Conservation (phyloP, 2,113 vertebrate species). For the Vanacampus margaritifer region DNA sequence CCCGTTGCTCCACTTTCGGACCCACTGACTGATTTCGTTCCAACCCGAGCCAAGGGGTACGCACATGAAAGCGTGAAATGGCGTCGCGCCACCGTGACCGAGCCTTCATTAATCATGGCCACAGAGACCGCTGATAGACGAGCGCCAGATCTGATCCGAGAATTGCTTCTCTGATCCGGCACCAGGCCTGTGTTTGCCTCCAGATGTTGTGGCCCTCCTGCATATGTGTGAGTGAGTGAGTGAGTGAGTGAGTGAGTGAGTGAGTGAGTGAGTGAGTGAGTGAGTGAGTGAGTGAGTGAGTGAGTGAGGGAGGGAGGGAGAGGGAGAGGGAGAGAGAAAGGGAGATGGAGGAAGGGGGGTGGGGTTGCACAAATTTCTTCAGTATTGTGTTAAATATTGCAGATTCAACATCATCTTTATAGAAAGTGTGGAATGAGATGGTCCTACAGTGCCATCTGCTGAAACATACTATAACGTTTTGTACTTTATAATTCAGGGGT, state of each 20-base stretch:
- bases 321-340: no score
- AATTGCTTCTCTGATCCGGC: conserved; percentile 43
- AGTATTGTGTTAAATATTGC: no score
- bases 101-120: conserved; percentile 62
- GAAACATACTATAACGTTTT: no score
- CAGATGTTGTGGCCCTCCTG: conserved; percentile 48
- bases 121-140: conserved; percentile 28
- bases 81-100: conserved; percentile 25
- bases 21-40: background rate
- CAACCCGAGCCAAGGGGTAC: background rate
- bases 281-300: background rate
- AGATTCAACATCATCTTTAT: no score
- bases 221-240: background rate
- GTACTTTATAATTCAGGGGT: no score
- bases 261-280: background rate
- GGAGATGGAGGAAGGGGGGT: no score
- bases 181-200: conserved; percentile 41
- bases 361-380: no score
- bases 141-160: conserved; percentile 34
- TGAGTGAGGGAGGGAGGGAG: background rate
- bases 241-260: background rate
- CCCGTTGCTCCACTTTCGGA: background rate
- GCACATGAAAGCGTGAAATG: conserved; percentile 40
- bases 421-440: no score
- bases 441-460: no score